These are phyloP conservation scores for Listronotus oregonensis DNA, from an alignment of 1,140 invertebrate species.

Conservation along the genomic window DNA sequence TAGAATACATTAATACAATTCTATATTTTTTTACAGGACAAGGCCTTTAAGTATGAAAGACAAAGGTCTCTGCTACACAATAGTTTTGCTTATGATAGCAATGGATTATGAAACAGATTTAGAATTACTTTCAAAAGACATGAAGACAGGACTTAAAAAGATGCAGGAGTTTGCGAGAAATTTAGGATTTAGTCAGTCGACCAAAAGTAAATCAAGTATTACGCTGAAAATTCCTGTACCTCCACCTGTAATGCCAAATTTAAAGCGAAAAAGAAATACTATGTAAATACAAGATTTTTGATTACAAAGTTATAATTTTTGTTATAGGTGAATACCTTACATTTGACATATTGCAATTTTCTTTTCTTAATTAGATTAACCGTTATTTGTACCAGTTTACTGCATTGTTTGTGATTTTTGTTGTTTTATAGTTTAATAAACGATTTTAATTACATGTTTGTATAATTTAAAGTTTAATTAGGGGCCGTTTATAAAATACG, in stretches of 20 bases:
- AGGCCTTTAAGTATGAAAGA: constrained; percentile 58
- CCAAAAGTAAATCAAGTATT: constrained; percentile 54
- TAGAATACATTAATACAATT: too few species aligned
- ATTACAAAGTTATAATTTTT: too few species aligned
- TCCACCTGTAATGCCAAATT: constrained; percentile 35
- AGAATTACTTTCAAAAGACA: constrained; percentile 53
- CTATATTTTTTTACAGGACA: constrained; percentile 48
- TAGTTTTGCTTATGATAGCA: constrained; percentile 57
- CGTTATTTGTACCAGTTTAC: neutral
- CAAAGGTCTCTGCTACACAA: constrained; percentile 58
- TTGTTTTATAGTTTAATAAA: constrained; percentile 3
- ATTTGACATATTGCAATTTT: too few species aligned
- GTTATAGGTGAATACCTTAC: too few species aligned
- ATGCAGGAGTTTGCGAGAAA: constrained; percentile 55
- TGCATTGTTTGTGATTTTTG: neutral
- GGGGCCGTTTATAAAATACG: too few species aligned
- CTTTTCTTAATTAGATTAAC: too few species aligned
- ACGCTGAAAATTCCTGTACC: constrained; percentile 59
- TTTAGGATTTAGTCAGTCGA: constrained; percentile 52
- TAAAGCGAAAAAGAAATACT: constrained; percentile 37
- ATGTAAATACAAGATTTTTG: neutral
- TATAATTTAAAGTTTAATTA: too few species aligned
- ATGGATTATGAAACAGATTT: constrained; percentile 56
- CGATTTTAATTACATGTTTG: neutral
- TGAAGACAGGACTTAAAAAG: constrained; percentile 57